Percentiles rank a stretch among this genome's conserved stretches.
Conservation (phyloP, 2,888 invertebrate species). For the Leptarthrus brevirostris region DNA sequence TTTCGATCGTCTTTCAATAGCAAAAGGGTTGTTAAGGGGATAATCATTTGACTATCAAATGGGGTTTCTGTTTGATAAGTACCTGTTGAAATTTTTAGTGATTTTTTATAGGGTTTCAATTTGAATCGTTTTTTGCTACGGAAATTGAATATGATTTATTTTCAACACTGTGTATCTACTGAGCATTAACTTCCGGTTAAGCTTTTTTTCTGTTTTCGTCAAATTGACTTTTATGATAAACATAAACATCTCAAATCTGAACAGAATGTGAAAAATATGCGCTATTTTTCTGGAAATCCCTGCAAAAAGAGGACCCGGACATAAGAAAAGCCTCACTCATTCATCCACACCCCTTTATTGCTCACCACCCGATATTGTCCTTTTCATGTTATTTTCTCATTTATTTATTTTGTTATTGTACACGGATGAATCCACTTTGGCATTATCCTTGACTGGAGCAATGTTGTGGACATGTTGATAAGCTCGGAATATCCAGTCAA, state of each 20-base stretch:
- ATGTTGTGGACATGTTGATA: slow-evolving; percentile 57
- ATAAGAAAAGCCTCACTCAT: background rate
- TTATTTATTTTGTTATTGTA: slow-evolving; percentile 55
- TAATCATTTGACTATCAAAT: slow-evolving; percentile 18
- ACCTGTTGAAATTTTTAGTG: slow-evolving; percentile 21
- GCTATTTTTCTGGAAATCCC: background rate
- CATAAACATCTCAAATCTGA: slow-evolving; percentile 42
- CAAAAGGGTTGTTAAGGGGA: background rate
- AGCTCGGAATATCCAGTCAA: slow-evolving; percentile 60
- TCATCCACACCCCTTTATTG: slow-evolving; percentile 9
- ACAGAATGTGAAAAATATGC: slow-evolving; percentile 19
- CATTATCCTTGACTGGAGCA: slow-evolving; percentile 55
- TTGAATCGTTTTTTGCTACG: background rate
- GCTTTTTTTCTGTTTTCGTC: slow-evolving; percentile 37
- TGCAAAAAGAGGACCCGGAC: background rate
- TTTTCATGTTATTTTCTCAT: slow-evolving; percentile 54
- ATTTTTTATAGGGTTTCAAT: background rate
- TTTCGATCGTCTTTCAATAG: background rate
- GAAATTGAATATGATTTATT: too few relatives aligned
- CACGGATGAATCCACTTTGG: slow-evolving; percentile 55
- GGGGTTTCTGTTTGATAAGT: background rate
- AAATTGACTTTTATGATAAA: slow-evolving; percentile 51
- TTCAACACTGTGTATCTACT: too few relatives aligned
- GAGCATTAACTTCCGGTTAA: too few relatives aligned
- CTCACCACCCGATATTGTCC: slow-evolving; percentile 43